Conservation (phyloP, 2,888 invertebrate genomes). For the Trimorus sp. region DNA sequence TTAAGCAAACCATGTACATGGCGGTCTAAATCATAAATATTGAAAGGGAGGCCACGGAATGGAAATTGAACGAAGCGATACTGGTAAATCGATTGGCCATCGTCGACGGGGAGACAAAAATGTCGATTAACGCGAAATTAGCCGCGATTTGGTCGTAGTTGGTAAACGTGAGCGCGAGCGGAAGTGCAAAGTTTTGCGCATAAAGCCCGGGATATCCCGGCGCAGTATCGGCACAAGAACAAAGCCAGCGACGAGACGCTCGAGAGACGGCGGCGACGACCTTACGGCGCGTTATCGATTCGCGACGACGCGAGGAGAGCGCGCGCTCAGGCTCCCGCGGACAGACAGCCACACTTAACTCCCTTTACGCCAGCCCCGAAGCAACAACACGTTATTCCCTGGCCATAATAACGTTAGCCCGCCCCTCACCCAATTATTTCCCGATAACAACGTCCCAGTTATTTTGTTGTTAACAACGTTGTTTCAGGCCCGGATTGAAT, state of each 20-base stretch:
- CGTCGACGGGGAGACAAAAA: no score
- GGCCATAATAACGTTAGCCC: conserved; percentile 29
- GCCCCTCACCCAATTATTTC: conserved; percentile 38
- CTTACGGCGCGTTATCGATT: conserved; percentile 67
- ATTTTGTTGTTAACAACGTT: conserved; percentile 38
- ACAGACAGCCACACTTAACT: conserved; percentile 54
- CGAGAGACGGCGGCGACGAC: conserved; percentile 71
- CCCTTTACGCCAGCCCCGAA: conserved; percentile 53
- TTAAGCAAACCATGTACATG: no score
- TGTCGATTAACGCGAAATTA: no score
- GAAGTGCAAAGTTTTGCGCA: conserved; percentile 57
- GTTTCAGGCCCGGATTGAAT: conserved; percentile 13
- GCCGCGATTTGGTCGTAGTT: background rate
- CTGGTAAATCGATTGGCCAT: no score
- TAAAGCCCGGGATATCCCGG: conserved; percentile 63
- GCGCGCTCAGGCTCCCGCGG: conserved; percentile 55
- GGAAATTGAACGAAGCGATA: no score
- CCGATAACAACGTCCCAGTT: conserved; percentile 37
- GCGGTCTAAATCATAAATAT: no score
- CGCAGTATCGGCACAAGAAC: conserved; percentile 67
- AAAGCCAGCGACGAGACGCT: conserved; percentile 69
- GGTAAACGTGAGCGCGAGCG: conserved; percentile 16
- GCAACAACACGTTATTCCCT: conserved; percentile 48
- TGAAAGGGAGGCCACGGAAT: no score
- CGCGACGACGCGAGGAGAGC: conserved; percentile 52